A percentile compares a stretch with the other conserved stretches of the same genome.
Evolutionary conservation across 2,888 invertebrate species (phyloP).

Genomic region (Yponomeuta sedellus): DNA sequence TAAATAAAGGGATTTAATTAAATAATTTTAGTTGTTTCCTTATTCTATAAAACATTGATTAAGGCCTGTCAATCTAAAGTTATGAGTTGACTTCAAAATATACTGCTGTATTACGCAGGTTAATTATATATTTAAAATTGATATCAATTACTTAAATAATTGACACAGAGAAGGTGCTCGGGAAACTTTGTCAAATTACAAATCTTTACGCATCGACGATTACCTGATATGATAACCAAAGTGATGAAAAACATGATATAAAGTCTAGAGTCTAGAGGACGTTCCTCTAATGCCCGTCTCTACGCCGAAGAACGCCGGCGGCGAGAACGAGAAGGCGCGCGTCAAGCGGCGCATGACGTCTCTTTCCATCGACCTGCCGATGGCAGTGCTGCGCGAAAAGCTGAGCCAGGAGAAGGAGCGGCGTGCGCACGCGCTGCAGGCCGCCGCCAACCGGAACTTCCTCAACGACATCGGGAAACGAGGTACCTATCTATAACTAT

Average conservation of each 20-base stretch:
- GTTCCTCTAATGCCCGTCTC: too few species aligned
- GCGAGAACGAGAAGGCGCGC: slow-evolving; percentile 41
- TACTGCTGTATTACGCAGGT: too few species aligned
- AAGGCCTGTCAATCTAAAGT: too few species aligned
- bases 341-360: slow-evolving; percentile 79
- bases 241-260: background rate
- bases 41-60: too few species aligned
- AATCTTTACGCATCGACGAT: too few species aligned
- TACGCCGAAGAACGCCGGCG: slow-evolving; percentile 15
- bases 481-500: slow-evolving; percentile 42
- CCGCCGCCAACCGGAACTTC: slow-evolving; percentile 80
- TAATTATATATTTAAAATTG: too few species aligned
- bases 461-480: slow-evolving; percentile 87
- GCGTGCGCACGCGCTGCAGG: slow-evolving; percentile 78
- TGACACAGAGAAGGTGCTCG: too few species aligned
- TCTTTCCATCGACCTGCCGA: slow-evolving; percentile 89
- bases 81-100: too few species aligned
- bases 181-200: too few species aligned
- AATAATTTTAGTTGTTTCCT: too few species aligned
- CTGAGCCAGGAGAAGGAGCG: slow-evolving; percentile 86
- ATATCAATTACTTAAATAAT: too few species aligned
- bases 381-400: slow-evolving; percentile 89
- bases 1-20: background rate
- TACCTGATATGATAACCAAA: too few species aligned
- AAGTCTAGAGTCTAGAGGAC: background rate